Evolutionary conservation across 2,797 vertebrate species (phyloP).

Genomic region (Ptychobarbus kaznakovi): DNA sequence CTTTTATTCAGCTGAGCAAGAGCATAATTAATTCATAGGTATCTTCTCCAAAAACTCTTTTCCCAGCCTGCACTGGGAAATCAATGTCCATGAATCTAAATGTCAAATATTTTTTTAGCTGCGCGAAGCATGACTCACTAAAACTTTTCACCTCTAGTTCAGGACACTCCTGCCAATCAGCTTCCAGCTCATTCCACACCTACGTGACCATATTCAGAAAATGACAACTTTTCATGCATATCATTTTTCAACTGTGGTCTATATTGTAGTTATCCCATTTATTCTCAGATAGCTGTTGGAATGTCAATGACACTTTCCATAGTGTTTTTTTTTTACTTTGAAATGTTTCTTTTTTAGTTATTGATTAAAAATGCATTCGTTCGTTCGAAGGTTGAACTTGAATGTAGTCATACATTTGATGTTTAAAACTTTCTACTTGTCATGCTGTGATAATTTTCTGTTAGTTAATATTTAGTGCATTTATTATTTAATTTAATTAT

Average conservation of each 20-base stretch:
- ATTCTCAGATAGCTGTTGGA: background rate
- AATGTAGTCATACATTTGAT: too few species aligned
- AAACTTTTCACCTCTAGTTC: conserved; percentile 3
- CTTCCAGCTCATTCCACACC: background rate
- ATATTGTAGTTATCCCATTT: background rate
- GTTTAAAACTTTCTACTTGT: too few species aligned
- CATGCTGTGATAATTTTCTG: too few species aligned
- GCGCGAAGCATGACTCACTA: conserved; percentile 4
- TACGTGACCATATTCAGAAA: background rate
- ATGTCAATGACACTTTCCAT: background rate
- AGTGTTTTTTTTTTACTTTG: background rate
- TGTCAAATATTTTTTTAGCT: background rate
- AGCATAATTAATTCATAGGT: conserved; percentile 2
- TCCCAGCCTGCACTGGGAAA: background rate
- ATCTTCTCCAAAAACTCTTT: background rate
- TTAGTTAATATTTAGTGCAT: too few species aligned
- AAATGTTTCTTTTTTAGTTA: background rate
- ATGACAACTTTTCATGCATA: background rate
- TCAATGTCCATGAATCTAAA: background rate
- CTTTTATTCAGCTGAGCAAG: background rate
- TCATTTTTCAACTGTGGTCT: background rate
- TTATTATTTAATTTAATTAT: too few species aligned
- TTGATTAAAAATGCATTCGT: background rate
- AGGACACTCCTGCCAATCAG: background rate
- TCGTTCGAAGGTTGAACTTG: too few species aligned